Evolutionary conservation across 2,888 invertebrate species (phyloP).

Genomic region (Palloptera scutellata): DNA sequence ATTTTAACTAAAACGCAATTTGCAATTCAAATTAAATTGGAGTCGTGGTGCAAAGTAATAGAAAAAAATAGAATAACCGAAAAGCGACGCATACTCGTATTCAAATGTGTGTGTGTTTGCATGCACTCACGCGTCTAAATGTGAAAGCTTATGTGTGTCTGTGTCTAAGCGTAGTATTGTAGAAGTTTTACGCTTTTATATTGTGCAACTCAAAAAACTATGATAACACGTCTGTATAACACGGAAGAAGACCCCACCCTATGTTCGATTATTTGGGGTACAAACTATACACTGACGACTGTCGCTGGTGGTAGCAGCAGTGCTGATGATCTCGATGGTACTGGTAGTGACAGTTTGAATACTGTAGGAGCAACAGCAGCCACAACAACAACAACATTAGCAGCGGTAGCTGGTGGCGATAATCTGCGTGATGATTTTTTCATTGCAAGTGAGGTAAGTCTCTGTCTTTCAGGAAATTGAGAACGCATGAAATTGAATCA

Average conservation of each 20-base stretch:
- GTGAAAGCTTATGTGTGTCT: not conserved
- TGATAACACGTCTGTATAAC: constrained; percentile 62
- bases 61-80: no score
- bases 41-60: no score
- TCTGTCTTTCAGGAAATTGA: not conserved
- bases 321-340: constrained; percentile 17
- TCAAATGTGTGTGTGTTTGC: not conserved
- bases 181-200: no score
- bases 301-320: constrained; percentile 29
- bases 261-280: constrained; percentile 62
- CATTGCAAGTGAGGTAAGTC: constrained; percentile 44
- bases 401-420: constrained; percentile 36
- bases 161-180: no score
- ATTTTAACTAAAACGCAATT: no score
- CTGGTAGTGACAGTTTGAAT: constrained; percentile 19
- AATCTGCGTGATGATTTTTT: constrained; percentile 53
- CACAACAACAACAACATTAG: constrained; percentile 14
- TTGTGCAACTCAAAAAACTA: constrained; percentile 39
- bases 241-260: constrained; percentile 61
- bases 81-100: not conserved
- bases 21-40: no score
- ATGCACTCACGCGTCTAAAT: not conserved
- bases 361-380: constrained; percentile 31
- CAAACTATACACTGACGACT: constrained; percentile 49
- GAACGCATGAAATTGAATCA: no score